Evolutionary conservation across 2,113 vertebrate genomes (phyloP).

Genomic region (Gasterosteus nipponicus): DNA sequence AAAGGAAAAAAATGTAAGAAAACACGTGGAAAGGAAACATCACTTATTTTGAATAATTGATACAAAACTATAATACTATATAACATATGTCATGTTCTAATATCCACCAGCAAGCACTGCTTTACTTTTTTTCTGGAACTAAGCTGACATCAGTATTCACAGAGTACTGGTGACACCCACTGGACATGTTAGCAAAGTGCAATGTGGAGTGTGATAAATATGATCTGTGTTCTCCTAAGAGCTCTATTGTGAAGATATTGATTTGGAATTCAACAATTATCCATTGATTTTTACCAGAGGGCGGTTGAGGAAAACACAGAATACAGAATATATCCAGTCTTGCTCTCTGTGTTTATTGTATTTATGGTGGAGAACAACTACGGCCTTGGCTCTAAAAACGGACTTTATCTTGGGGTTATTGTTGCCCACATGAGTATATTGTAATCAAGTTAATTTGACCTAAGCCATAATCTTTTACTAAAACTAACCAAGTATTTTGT

Average conservation of each 20-base stretch:
- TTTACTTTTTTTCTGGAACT: neutral
- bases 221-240: neutral
- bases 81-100: neutral
- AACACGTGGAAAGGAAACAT: neutral
- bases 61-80: neutral
- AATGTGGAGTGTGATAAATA: neutral
- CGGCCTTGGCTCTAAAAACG: neutral
- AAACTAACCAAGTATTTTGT: neutral
- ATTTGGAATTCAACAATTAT: neutral
- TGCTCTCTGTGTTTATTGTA: neutral
- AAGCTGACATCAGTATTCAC: neutral
- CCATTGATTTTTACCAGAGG: neutral
- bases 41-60: neutral
- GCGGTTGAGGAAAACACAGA: neutral
- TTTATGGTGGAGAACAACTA: neutral
- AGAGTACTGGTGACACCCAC: constrained; percentile 57
- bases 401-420: neutral
- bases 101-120: neutral
- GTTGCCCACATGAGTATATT: neutral
- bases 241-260: neutral
- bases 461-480: neutral
- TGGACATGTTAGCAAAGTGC: constrained; percentile 47
- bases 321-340: neutral
- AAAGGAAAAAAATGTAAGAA: neutral
- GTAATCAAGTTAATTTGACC: neutral